Conservation (phyloP, 2,888 invertebrate species). For the Acheta domesticus region DNA sequence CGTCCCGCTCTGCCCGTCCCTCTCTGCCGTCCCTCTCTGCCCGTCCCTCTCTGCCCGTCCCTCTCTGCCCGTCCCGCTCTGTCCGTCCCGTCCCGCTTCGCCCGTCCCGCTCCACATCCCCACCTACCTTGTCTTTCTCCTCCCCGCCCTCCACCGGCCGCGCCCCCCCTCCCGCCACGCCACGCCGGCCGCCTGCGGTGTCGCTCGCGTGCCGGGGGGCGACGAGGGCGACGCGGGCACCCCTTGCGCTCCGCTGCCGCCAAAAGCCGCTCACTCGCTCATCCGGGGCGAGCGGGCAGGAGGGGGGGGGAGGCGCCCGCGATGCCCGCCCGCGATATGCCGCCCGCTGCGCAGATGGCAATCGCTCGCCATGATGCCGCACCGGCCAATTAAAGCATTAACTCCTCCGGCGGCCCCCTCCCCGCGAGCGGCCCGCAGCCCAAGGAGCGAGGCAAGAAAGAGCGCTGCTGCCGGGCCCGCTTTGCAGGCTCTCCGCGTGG, state of each 20-base stretch:
- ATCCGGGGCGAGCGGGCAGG: too few relatives aligned
- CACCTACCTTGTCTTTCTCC: neutral
- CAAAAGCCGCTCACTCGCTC: neutral
- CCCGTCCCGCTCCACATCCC: neutral
- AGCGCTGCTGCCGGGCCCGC: too few relatives aligned
- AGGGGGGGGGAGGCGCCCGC: neutral
- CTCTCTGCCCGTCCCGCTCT: too few relatives aligned
- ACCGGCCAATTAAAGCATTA: neutral
- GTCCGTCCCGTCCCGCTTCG: too few relatives aligned
- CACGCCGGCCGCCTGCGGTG: neutral
- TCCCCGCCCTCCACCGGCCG: too few relatives aligned
- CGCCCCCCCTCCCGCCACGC: too few relatives aligned
- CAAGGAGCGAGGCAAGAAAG: too few relatives aligned
- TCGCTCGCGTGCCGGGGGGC: neutral
- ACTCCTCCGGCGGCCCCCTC: neutral
- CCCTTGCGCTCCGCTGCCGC: neutral
- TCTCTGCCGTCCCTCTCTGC: too few relatives aligned
- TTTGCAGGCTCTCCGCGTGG: too few relatives aligned
- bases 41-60: too few relatives aligned
- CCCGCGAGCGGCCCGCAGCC: neutral
- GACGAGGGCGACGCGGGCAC: neutral
- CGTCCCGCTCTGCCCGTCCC: too few relatives aligned
- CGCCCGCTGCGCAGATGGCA: neutral
- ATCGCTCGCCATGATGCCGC: neutral
- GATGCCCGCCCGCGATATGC: conserved; percentile 4